Conservation (phyloP, 2,797 vertebrate species). For the Eutrigla gurnardus region DNA sequence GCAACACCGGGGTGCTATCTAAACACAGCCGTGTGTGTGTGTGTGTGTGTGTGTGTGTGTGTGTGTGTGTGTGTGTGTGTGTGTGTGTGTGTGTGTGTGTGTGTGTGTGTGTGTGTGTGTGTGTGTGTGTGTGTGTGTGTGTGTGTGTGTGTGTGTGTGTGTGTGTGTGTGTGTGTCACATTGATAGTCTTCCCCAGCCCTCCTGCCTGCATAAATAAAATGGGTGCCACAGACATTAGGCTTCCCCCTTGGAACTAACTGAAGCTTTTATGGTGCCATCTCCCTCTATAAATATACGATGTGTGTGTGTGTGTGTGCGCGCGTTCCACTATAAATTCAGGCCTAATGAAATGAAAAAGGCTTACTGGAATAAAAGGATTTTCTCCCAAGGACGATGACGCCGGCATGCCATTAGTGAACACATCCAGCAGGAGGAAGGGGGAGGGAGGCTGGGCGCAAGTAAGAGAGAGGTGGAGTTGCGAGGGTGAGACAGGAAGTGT, state of each 20-base stretch:
- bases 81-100: too few species aligned
- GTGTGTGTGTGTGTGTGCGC: slow-evolving; percentile 11
- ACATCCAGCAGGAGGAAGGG: slow-evolving; percentile 36
- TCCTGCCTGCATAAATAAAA: slow-evolving; percentile 56
- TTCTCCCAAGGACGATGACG: slow-evolving; percentile 79
- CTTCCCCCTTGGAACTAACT: slow-evolving; percentile 65
- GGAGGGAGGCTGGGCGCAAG: not conserved
- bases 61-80: too few species aligned
- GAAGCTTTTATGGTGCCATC: slow-evolving; percentile 66
- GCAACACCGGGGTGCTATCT: too few species aligned
- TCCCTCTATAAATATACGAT: slow-evolving; percentile 57
- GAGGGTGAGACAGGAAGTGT: not conserved
- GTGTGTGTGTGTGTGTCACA: slow-evolving; percentile 31
- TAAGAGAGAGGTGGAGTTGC: not conserved
- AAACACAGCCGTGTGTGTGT: too few species aligned
- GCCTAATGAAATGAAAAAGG: slow-evolving; percentile 81
- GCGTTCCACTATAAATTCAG: slow-evolving; percentile 70
- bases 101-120: not conserved
- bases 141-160: not conserved
- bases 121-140: not conserved
- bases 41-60: too few species aligned
- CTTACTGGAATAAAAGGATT: slow-evolving; percentile 81
- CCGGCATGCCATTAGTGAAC: slow-evolving; percentile 70
- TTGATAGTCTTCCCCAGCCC: slow-evolving; percentile 64
- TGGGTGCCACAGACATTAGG: slow-evolving; percentile 63